Evolutionary conservation across 2,113 vertebrate species (phyloP), one percentile per base, ranked within the genome.

Genomic region (Cheirogaleus medius): DNA sequence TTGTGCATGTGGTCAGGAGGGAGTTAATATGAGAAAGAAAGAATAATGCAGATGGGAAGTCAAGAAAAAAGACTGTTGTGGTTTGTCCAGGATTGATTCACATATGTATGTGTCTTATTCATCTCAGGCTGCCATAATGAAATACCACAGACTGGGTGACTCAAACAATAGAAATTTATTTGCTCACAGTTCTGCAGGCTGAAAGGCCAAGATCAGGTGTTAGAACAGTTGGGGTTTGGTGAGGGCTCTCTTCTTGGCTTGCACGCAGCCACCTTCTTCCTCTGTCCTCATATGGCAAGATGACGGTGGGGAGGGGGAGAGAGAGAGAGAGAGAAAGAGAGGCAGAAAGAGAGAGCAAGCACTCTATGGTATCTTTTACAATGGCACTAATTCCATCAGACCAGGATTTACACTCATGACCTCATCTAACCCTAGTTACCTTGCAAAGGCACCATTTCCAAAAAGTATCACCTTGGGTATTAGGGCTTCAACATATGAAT

Each of bases 321-420:
- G 11, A 2, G 49, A 14, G 13, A 9, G 44, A 54, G 15, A 18
- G 15, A 18, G 20, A 56, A 56, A 10, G 42, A 27, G 34, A 17
- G 13, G 9, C 42, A 1, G 29, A 0, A 1, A 25, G 44, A 34
- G 9, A 9, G 52, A 29, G n/a, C 5, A 1, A 12, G 18, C 42
- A 9, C 32, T 52, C 37, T 86, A 1, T 47, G 6, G 3, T 34
- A 9, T 78, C 49, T 88, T n/a, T 76, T 64, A 6, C 20, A 49
- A 69, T 3, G 60, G 4, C 15, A n/a, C 5, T 66, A 87, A 73
- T 54, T 14, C n/a, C n/a, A 47, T 52, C 32, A 54, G n/a, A 27
- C 47, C 9, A 83, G 39, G 5, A 52, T 3, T 21, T 0, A 12
- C 39, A 17, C 44, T 25, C 39, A 25, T n/a, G 54, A 87, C 6